These are phyloP conservation scores for Zele albiditarsus DNA, from an alignment of 2,888 invertebrate genomes.

Conservation along the genomic window DNA sequence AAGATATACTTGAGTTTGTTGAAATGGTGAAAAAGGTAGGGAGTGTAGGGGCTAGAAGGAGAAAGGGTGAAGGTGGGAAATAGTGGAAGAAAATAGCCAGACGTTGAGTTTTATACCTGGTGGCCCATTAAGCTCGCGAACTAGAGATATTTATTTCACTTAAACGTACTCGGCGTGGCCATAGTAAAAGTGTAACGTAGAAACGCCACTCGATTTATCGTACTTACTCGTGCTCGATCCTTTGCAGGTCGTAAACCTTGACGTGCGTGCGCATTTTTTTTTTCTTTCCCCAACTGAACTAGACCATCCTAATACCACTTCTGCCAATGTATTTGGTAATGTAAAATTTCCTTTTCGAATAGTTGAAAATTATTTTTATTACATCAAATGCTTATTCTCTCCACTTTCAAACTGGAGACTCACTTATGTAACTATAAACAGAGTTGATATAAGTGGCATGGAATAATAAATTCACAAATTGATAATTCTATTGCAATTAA, in stretches of 20 bases:
- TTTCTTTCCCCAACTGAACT: slow-evolving; percentile 10
- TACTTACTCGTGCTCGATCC: slow-evolving; percentile 61
- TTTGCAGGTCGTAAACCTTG: slow-evolving; percentile 60
- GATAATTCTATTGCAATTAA: too few species aligned
- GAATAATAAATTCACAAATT: too few species aligned
- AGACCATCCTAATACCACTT: not conserved
- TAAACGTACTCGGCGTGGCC: slow-evolving; percentile 49
- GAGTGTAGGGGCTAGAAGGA: not conserved
- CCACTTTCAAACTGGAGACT: not conserved
- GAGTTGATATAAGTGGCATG: too few species aligned
- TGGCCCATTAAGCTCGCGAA: slow-evolving; percentile 56
- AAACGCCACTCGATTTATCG: slow-evolving; percentile 61
- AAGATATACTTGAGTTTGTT: not conserved
- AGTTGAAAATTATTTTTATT: not conserved
- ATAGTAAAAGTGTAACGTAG: slow-evolving; percentile 47
- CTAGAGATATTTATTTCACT: slow-evolving; percentile 63
- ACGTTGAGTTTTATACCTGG: slow-evolving; percentile 44
- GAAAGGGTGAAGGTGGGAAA: slow-evolving; percentile 40
- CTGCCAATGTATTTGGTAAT: not conserved
- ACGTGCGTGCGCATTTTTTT: slow-evolving; percentile 31
- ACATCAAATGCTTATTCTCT: not conserved
- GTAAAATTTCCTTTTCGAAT: not conserved
- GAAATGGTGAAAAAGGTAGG: not conserved
- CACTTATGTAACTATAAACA: too few species aligned
- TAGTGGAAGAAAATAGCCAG: slow-evolving; percentile 47